Evolutionary conservation across 2,113 vertebrate genomes (phyloP).

Genomic region (Lanius collurio): DNA sequence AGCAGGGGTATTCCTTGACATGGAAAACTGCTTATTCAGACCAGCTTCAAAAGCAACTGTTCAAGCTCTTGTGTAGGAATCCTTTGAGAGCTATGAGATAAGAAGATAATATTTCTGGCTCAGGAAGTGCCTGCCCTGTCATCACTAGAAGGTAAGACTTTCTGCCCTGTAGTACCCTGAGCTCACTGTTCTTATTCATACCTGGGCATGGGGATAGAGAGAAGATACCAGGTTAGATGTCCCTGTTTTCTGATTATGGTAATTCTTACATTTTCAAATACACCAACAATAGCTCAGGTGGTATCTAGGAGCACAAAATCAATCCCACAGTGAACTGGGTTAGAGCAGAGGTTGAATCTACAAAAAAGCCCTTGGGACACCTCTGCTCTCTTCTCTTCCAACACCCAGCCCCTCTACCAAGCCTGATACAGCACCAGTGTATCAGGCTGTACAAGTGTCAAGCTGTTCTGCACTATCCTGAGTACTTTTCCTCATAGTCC

Average conservation of each 20-base stretch:
- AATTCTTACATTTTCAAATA: neutral
- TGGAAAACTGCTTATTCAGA: neutral
- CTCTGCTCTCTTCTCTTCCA: neutral
- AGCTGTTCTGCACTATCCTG: too few species aligned
- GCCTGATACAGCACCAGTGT: neutral
- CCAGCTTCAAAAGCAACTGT: neutral
- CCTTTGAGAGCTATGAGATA: neutral
- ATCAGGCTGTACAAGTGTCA: neutral
- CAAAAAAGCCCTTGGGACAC: neutral
- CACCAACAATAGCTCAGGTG: neutral
- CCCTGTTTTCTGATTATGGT: neutral
- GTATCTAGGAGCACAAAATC: neutral
- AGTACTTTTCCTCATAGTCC: too few species aligned
- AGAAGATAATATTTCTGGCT: neutral
- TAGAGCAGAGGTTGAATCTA: neutral
- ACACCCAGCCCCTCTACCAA: neutral
- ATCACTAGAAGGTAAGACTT: neutral
- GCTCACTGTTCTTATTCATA: neutral
- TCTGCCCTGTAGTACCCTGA: neutral
- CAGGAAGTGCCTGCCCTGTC: neutral
- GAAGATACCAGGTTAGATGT: neutral
- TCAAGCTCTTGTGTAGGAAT: neutral
- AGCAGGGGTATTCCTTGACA: neutral
- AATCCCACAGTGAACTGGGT: neutral
- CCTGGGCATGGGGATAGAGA: neutral